Conservation (phyloP, 2,888 invertebrate species). For the Cepaea hortensis region DNA sequence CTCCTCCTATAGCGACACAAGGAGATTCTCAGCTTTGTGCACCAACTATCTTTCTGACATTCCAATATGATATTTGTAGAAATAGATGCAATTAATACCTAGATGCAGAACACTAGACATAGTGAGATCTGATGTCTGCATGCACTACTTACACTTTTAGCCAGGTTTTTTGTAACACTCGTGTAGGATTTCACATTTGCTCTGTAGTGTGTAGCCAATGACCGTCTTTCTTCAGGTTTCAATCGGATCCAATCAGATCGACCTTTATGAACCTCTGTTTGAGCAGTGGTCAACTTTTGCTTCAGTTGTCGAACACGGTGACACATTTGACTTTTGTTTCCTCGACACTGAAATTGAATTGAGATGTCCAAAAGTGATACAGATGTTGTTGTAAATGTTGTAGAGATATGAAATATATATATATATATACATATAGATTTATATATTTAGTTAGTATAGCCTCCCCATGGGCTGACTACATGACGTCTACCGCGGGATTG, state of each 20-base stretch:
- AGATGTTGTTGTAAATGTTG: too few relatives aligned
- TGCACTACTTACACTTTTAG: slow-evolving; percentile 21
- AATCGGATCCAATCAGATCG: slow-evolving; percentile 51
- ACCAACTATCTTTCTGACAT: too few relatives aligned
- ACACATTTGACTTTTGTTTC: slow-evolving; percentile 42
- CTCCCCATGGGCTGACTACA: too few relatives aligned
- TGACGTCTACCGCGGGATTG: too few relatives aligned
- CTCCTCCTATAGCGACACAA: too few relatives aligned
- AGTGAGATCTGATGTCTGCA: neutral
- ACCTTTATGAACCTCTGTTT: slow-evolving; percentile 48
- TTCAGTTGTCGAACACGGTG: slow-evolving; percentile 48
- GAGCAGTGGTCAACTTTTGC: slow-evolving; percentile 44
- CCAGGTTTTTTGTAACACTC: slow-evolving; percentile 48
- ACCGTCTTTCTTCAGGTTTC: slow-evolving; percentile 44
- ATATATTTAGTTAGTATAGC: too few relatives aligned
- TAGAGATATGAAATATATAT: too few relatives aligned
- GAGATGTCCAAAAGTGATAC: neutral
- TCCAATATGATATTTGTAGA: too few relatives aligned
- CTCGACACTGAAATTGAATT: slow-evolving; percentile 46
- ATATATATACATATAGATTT: too few relatives aligned
- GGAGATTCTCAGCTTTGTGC: too few relatives aligned
- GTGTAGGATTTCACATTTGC: slow-evolving; percentile 48
- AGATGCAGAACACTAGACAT: neutral
- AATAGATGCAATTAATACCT: neutral
- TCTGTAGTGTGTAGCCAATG: slow-evolving; percentile 34